These are phyloP conservation scores for Platygyra sinensis DNA, from an alignment of 64 coral and sea anemone species.

Conservation along the genomic window DNA sequence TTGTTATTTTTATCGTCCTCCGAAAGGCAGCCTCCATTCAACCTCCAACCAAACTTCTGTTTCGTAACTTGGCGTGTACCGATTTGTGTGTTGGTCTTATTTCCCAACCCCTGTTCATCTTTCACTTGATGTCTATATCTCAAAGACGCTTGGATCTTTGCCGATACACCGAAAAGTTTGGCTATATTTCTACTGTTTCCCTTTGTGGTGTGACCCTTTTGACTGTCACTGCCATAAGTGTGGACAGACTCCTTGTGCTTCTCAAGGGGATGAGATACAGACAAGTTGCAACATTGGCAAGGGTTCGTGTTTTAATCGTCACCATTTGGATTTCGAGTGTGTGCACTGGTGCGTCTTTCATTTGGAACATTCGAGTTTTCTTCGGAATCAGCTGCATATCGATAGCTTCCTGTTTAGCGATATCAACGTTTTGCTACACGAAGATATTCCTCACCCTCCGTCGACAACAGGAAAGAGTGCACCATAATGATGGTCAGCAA, in stretches of 20 bases:
- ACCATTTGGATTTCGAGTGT: neutral
- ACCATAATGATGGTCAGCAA: neutral
- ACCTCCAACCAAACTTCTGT: slow-evolving; percentile 50
- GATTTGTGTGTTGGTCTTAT: slow-evolving; percentile 61
- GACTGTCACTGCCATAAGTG: slow-evolving; percentile 15
- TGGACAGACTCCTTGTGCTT: slow-evolving; percentile 31
- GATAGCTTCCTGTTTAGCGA: neutral
- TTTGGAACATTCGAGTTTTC: slow-evolving; percentile 6
- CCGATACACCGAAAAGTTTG: neutral
- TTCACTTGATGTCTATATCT: neutral
- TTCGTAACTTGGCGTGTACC: slow-evolving; percentile 40
- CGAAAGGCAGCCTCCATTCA: slow-evolving; percentile 34
- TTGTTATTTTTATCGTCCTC: slow-evolving; percentile 40
- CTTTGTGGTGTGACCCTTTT: neutral
- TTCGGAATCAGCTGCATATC: neutral
- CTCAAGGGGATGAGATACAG: neutral
- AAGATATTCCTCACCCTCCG: slow-evolving; percentile 3
- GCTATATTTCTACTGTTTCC: neutral
- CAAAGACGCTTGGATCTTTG: neutral
- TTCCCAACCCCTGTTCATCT: slow-evolving; percentile 40
- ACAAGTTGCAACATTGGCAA: neutral
- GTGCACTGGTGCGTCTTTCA: neutral
- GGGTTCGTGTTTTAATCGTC: neutral
- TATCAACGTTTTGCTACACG: neutral
- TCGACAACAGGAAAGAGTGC: neutral